Base-by-base conservation (phyloP, 2,888 invertebrate species). In the Odontothrips loti region DNA sequence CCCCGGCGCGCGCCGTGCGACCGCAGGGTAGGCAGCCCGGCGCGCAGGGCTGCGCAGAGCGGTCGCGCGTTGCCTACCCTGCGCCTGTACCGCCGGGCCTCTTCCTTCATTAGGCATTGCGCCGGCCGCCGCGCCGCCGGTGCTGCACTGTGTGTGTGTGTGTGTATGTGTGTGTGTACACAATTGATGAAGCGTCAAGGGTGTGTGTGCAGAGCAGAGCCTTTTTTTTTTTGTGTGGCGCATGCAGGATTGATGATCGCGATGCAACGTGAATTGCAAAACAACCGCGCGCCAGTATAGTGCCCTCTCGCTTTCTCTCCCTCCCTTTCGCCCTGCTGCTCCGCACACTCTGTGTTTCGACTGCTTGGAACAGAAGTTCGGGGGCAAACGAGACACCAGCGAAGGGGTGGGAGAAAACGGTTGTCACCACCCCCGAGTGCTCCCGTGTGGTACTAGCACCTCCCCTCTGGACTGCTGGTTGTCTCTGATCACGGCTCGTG, bases 211-310 rank as follows among this genome's bases (percentile, higher is more conserved):
- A 43, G 34, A 6, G 34, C 34, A 43, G 34, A n/a, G 68, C 68
- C 68, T 23, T 27, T 27, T 75, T 75, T 75, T 75, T 75, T 75
- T 75, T 75, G 23, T 75, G 27, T 23, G 68, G 68, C 68, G 12
- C 68, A 75, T 75, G 68, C 68, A 75, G 23, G 23, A 75, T 75
- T 75, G 68, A 75, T 75, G 68, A 27, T 75, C 23, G 27, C 68
- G 68, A 27, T 27, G 27, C 68, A 51, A 27, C 68, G 68, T 27
- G 68, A 58, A 58, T 58, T 15, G 58, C 58, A 58, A 58, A 58
- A 58, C 58, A 58, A 58, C 34, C 34, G 34, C 34, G 34, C 34
- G 34, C 34, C 34, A 43, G 34, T 43, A 43, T 43, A n/a, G 34
- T 43, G 34, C 17, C 58, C 58, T 17, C 58, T 20, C 58, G 58